Base-by-base conservation (phyloP, 2,888 invertebrate species). In the Nematopogon swammerdamellus region DNA sequence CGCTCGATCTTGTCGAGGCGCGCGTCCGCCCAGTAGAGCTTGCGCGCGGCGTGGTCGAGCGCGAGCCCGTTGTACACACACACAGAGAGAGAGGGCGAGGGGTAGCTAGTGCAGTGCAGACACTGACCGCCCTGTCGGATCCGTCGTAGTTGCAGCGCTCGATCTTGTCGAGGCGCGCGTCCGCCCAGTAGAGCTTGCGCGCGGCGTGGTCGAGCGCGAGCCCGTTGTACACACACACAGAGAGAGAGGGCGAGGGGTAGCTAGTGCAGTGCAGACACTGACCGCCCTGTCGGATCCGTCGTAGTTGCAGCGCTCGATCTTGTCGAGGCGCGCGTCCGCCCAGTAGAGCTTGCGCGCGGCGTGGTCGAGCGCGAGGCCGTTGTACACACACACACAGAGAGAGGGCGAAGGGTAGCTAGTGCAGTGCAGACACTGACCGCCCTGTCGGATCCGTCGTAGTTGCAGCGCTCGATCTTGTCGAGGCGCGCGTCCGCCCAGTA, bases 401-500 rank as follows among this genome's bases (percentile, higher is more conserved):
- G 14, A 25, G 19, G 19, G 45, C n/a, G 10, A 19, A 20, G 69
- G 0, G n/a, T n/a, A 3, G 19, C 19, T 19, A 8, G 19, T 16
- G 11, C 14, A 20, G 2, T 8, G 14, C n/a, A n/a, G n/a, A n/a
- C n/a, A n/a, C n/a, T n/a, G n/a, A 43, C 44, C 2, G 5, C 48
- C 85, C 51, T 85, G 82, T 47, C 93, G 76, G 60, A 87, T 84
- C 93, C 93, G 72, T 93, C 92, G 61, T 90, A 87, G 64, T 91
- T 86, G 61, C 86, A 85, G 43, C 91, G 72, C 70, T 93, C 93
- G 53, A 93, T 89, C 76, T 91, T 92, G 72, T 92, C 92, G 25
- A 92, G 76, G 14, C 92, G 69, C 2, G 92, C 92, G 72, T 94
- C 92, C 17, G 89, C 88, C 92, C 92, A 93, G 68, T 92, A 93